Base-by-base conservation (phyloP, 2,113 vertebrate genomes). In the Hyaena hyaena region DNA sequence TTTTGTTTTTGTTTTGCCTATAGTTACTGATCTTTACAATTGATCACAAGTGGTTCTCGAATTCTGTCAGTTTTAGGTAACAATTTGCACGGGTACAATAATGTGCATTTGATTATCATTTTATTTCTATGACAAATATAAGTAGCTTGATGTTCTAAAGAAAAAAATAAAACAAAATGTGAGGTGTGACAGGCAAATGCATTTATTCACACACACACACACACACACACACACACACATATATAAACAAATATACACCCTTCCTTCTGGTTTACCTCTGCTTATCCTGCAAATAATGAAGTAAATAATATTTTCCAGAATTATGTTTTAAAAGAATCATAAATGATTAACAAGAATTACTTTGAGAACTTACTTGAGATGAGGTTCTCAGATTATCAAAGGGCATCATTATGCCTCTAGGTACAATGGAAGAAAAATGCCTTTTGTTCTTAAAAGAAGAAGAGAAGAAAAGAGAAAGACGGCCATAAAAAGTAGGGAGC, bases 61-160 rank as follows among this genome's bases (percentile, higher is more conserved):
- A 80, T 65, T 82, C 83, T 83, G 9, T 55, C 83, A 82, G 9
- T 86, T 94, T 97, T 96, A 87, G 7, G 53, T 16, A 81, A 81
- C 12, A 61, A 0, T 87, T n/a, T 71, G 5, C 10, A 28, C 35
- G 28, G 4, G 3, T 61, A 66, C 1, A 33, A 77, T 77, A 53
- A 55, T 58, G 19, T 10, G 48, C 10, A 81, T 80, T 85, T 76
- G 81, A 39, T 31, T 33, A 48, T 76, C 5, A 33, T 82, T 69
- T 92, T 50, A 58, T 26, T 73, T 88, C 39, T 90, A n/a, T 81
- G 10, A 43, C 50, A 90, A 66, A 43, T 10, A 50, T 48, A 65
- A 69, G 16, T 35, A 39, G 11, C 21, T 77, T 91, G 71, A 91
- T 65, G 11, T 63, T 5, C 11, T 86, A 88, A n/a, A 43, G 24